Evolutionary conservation across 1,140 invertebrate genomes (phyloP).

Genomic region (Drosophila tani): DNA sequence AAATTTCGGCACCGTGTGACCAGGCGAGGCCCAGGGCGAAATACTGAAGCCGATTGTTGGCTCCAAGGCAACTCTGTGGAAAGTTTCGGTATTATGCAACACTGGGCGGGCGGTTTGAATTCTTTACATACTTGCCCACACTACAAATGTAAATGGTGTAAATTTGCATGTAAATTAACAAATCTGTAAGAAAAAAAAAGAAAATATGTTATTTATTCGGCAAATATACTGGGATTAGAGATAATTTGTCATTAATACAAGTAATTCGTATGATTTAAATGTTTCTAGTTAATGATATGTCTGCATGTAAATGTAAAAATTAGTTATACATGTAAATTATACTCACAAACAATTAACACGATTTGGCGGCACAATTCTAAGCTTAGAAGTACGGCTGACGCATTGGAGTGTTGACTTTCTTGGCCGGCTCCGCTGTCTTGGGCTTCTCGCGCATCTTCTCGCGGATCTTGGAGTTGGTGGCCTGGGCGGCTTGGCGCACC

Average conservation of each 20-base stretch:
- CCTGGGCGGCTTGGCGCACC: conserved; percentile 15
- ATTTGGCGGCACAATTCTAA: not conserved
- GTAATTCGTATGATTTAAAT: no score
- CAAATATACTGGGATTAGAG: not conserved
- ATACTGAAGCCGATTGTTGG: not conserved
- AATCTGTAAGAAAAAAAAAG: not conserved
- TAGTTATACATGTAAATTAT: not conserved
- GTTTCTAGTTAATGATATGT: no score
- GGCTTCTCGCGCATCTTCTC: not conserved
- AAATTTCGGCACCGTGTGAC: not conserved
- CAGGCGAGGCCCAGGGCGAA: conserved; percentile 1
- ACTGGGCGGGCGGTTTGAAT: conserved; percentile 2
- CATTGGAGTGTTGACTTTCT: not conserved
- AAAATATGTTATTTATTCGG: no score
- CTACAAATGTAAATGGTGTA: not conserved
- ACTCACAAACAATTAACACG: not conserved
- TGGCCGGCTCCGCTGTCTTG: not conserved
- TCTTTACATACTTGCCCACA: not conserved
- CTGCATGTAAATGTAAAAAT: not conserved
- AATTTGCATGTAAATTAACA: not conserved
- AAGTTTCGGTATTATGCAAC: conserved; percentile 8
- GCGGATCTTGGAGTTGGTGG: not conserved
- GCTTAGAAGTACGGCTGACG: not conserved
- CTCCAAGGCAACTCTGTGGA: not conserved
- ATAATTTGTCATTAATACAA: no score